phyloP scores from a whole-genome alignment of 1,140 invertebrate species.

The Drosophila nigrodunni region DNA sequence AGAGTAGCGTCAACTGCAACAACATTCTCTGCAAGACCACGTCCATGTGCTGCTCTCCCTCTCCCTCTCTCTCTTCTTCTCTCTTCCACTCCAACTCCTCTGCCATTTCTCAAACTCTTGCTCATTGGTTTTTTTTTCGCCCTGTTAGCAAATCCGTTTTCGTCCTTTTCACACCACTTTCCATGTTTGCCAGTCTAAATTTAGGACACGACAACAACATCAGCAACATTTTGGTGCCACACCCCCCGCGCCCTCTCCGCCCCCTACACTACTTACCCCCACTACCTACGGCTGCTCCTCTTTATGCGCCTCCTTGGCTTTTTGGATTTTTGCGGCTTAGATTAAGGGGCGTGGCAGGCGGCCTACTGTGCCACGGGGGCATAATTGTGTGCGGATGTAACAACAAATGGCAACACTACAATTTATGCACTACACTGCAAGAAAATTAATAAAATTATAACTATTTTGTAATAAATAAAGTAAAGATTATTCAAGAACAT shows the following conservation, averaged over 20 bases:
- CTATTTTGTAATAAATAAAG: neutral
- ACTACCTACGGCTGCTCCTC: too few relatives aligned
- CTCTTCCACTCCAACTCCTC: neutral
- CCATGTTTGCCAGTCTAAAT: slow-evolving; percentile 40
- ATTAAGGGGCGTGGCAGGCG: slow-evolving; percentile 21
- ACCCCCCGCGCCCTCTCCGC: too few relatives aligned
- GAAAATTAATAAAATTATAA: neutral
- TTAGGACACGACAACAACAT: slow-evolving; percentile 42
- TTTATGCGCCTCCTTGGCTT: neutral
- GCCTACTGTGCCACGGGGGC: neutral
- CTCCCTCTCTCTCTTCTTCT: too few relatives aligned
- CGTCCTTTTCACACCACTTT: neutral
- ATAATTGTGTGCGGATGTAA: slow-evolving; percentile 36
- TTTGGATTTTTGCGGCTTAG: slow-evolving; percentile 45
- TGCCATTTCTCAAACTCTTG: slow-evolving; percentile 3
- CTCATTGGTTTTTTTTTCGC: slow-evolving; percentile 17
- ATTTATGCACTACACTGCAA: slow-evolving; percentile 16
- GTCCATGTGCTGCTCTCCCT: neutral
- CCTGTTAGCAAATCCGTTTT: slow-evolving; percentile 40
- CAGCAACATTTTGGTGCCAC: slow-evolving; percentile 21
- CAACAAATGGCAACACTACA: slow-evolving; percentile 21
- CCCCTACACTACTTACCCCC: too few relatives aligned
- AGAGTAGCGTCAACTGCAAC: slow-evolving; percentile 18
- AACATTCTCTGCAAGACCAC: slow-evolving; percentile 3
- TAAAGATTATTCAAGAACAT: neutral